These are phyloP conservation scores for Patella caerulea DNA, from an alignment of 2,888 invertebrate genomes.

Conservation along the genomic window DNA sequence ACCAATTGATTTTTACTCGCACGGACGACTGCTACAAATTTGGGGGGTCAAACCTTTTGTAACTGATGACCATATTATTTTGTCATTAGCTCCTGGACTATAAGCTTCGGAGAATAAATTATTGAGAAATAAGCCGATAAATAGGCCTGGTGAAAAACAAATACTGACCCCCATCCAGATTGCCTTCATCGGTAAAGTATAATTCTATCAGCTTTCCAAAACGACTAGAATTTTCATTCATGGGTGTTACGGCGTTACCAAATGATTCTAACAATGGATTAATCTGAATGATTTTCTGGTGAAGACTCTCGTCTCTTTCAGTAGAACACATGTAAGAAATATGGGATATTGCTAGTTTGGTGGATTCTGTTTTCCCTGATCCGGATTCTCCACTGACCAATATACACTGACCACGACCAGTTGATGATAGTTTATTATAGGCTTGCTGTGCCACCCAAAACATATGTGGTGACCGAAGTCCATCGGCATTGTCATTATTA, in stretches of 20 bases:
- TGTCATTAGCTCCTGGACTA: no score
- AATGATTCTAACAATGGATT: slow-evolving; percentile 56
- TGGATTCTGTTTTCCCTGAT: slow-evolving; percentile 47
- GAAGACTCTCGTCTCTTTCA: slow-evolving; percentile 34
- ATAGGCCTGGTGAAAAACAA: no score
- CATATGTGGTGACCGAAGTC: slow-evolving; percentile 47
- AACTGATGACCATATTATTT: no score
- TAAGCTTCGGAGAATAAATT: no score
- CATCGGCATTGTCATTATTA: slow-evolving; percentile 22
- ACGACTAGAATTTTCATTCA: slow-evolving; percentile 58
- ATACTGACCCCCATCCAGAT: slow-evolving; percentile 37
- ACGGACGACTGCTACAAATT: no score
- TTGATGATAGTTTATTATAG: slow-evolving; percentile 46
- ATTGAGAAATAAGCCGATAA: no score
- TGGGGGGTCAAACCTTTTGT: no score
- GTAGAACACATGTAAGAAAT: slow-evolving; percentile 31
- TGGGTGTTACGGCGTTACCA: slow-evolving; percentile 53
- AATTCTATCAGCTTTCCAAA: slow-evolving; percentile 54
- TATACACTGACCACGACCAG: slow-evolving; percentile 47
- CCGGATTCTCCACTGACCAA: slow-evolving; percentile 60
- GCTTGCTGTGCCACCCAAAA: slow-evolving; percentile 53
- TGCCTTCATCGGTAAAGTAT: slow-evolving; percentile 38
- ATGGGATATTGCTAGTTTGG: slow-evolving; percentile 41
- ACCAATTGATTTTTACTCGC: no score
- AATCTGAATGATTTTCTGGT: slow-evolving; percentile 36